Percentiles rank a stretch among this genome's conserved stretches.
phyloP scores from a whole-genome alignment of 1,140 invertebrate genomes.

The Cataglyphis hispanica region DNA sequence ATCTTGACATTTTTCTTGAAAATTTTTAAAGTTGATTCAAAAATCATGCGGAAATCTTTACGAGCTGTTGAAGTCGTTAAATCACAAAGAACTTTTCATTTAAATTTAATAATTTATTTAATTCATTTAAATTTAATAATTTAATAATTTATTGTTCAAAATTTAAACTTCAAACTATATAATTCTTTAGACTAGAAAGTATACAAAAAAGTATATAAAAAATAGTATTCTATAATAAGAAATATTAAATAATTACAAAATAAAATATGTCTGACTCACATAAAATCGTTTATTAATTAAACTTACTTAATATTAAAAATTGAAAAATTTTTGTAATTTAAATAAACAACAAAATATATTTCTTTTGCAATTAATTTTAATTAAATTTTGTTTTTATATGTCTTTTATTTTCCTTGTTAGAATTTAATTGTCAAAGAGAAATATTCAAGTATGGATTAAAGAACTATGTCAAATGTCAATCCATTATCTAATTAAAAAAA shows the following conservation, averaged over 20 bases:
- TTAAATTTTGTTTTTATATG: not conserved
- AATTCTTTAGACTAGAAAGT: not conserved
- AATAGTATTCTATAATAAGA: not conserved
- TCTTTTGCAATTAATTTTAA: not conserved
- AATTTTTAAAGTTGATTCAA: slow-evolving; percentile 54
- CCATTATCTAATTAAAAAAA: not conserved
- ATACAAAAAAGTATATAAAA: not conserved
- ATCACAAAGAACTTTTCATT: slow-evolving; percentile 31
- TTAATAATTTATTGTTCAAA: slow-evolving; percentile 1
- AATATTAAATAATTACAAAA: not conserved
- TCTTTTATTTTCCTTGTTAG: slow-evolving; percentile 1
- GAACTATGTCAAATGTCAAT: not conserved
- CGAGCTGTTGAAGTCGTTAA: slow-evolving; percentile 26
- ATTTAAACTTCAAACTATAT: not conserved
- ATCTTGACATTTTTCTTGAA: slow-evolving; percentile 28
- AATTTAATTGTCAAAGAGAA: not conserved
- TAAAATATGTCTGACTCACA: not conserved
- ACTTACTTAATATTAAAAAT: not conserved
- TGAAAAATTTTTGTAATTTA: not conserved
- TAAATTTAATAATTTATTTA: slow-evolving; percentile 10
- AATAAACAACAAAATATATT: not conserved
- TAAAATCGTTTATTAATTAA: not conserved
- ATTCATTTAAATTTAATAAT: not conserved
- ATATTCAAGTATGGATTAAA: not conserved
- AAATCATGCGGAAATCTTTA: slow-evolving; percentile 34